phyloP scores from a whole-genome alignment of 2,113 vertebrate species.

The Podarcis cretensis region DNA sequence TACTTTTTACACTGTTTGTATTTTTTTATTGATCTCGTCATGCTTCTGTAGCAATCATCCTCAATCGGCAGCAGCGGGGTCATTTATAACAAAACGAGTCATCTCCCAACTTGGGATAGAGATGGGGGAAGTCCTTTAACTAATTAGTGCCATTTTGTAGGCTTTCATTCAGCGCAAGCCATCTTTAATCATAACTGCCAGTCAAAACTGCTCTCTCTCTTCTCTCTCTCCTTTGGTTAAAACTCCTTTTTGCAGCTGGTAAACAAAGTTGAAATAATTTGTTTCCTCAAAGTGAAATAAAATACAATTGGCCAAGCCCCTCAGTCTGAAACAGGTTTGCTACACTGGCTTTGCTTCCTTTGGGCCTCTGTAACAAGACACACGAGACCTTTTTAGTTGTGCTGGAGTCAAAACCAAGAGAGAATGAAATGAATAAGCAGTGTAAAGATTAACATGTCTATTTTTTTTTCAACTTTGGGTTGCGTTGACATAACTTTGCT shows the following conservation, averaged over 20 bases:
- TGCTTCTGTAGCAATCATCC: background rate
- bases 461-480: background rate
- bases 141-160: background rate
- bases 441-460: background rate
- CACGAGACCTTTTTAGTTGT: background rate
- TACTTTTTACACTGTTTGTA: slow-evolving; percentile 71
- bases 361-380: background rate
- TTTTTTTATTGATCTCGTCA: slow-evolving; percentile 63
- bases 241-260: background rate
- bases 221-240: background rate
- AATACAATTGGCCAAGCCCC: background rate
- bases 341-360: background rate
- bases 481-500: accelerated
- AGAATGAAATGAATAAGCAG: background rate
- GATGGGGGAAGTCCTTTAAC: background rate
- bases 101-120: background rate
- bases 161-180: background rate
- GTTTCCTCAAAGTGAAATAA: background rate
- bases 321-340: background rate
- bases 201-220: background rate
- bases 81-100: background rate
- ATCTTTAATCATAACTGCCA: background rate
- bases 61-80: background rate
- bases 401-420: background rate
- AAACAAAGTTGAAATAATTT: accelerated